Base-by-base conservation (phyloP, 2,888 invertebrate species). In the Brassicogethes aeneus region DNA sequence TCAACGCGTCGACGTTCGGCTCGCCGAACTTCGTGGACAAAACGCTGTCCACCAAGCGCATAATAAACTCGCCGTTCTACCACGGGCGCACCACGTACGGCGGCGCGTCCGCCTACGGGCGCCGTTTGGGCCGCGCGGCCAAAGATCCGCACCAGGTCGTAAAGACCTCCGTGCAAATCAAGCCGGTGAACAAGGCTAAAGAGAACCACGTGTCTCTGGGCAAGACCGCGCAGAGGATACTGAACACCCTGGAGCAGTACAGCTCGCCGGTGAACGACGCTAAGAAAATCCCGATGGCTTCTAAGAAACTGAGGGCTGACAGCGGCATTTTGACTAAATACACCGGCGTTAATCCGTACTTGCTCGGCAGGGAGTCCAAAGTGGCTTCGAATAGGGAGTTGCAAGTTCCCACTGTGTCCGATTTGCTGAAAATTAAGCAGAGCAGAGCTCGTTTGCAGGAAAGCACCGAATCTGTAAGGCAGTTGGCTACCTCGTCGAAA, bases 211-310 rank as follows among this genome's bases (percentile, higher is more conserved):
- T 70, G 16, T 69, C 70, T 8, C 73, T 85, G 64, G 85, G 86
- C 58, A 75, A 77, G 48, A 84, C 90, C 2, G 83, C 91, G 1
- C 78, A 81, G 53, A 76, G 82, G 47, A 84, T 93, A 48, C 69
- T 92, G 55, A 82, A 85, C 54, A 75, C 88, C 3, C 69, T 93
- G 40, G 87, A 91, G 61, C 79, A 83, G 53, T 88, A 85, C 67
- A 82, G 87, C 0, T 85, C 89, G 2, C 88, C 91, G 0, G 67
- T 89, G 37, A 72, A 72, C 34, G 89, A 90, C 63, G 88, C 84
- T 1, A 83, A 79, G 57, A 82, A 82, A 58, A 85, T 89, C 62
- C 85, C 86, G 2, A 51, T 70, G n/a, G 65, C 65, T 34, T 49
- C 62, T 16, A 66, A 61, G 61, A 62, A 44, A 36, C 39, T 41